phyloP scores from a whole-genome alignment of 2,797 vertebrate genomes.

The Pagetopsis macropterus region DNA sequence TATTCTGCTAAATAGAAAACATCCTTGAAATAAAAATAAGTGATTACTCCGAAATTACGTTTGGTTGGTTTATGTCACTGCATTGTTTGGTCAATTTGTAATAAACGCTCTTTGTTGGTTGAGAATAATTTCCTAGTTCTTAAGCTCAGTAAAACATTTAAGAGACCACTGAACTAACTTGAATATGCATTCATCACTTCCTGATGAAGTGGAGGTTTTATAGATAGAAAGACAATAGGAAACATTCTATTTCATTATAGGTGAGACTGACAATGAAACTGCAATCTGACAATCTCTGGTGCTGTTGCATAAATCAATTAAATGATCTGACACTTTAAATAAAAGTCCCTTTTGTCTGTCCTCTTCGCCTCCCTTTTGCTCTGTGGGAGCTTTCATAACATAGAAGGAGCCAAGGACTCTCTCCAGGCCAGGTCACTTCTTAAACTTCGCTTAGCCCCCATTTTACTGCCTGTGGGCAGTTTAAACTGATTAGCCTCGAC shows the following conservation, averaged over 20 bases:
- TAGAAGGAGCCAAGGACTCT: slow-evolving; percentile 45
- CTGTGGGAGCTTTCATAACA: slow-evolving; percentile 41
- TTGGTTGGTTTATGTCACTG: neutral
- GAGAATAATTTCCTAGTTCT: neutral
- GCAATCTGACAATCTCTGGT: neutral
- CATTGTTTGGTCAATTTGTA: neutral
- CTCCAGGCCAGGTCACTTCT: slow-evolving; percentile 70
- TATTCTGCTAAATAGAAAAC: neutral
- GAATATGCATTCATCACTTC: neutral
- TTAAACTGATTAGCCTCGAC: slow-evolving; percentile 85
- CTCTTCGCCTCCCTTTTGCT: slow-evolving; percentile 16
- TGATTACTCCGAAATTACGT: neutral
- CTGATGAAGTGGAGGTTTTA: neutral
- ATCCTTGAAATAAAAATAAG: neutral
- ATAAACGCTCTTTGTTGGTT: neutral
- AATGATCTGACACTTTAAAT: slow-evolving; percentile 37
- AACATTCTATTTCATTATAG: slow-evolving; percentile 11
- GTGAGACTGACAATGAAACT: slow-evolving; percentile 9
- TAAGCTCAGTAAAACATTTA: neutral
- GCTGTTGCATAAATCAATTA: slow-evolving; percentile 27
- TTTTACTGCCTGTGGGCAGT: slow-evolving; percentile 72
- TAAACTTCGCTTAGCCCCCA: slow-evolving; percentile 77
- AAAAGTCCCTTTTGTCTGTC: slow-evolving; percentile 27
- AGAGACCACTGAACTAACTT: neutral
- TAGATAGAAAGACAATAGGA: neutral